These are phyloP conservation scores for Chaunax sp. DNA, from an alignment of 2,797 vertebrate genomes.

Conservation along the genomic window DNA sequence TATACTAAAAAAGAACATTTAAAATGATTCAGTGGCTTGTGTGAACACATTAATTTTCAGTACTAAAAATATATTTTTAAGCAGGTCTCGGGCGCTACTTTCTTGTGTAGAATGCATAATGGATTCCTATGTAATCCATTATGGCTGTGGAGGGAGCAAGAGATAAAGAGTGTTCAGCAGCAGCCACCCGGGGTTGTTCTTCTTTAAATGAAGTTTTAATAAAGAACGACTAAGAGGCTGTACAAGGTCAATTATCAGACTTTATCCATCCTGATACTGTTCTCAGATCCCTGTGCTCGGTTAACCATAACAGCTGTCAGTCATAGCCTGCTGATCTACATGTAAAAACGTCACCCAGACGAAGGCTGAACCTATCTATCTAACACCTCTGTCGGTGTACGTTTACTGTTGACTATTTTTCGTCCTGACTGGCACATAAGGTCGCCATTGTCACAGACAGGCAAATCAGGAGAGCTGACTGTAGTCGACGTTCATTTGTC, in stretches of 20 bases:
- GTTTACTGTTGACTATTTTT: conserved; percentile 84
- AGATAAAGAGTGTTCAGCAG: conserved; percentile 76
- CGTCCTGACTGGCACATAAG: conserved; percentile 84
- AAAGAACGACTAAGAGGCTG: conserved; percentile 84
- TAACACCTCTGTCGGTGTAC: conserved; percentile 69
- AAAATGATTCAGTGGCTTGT: conserved; percentile 89
- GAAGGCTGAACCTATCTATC: conserved; percentile 84
- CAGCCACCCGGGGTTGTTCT: conserved; percentile 86
- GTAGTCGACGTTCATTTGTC: conserved; percentile 79
- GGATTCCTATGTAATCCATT: conserved; percentile 87
- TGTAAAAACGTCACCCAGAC: conserved; percentile 73
- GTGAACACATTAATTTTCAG: conserved; percentile 89
- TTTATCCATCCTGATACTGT: conserved; percentile 54
- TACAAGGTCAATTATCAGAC: conserved; percentile 87
- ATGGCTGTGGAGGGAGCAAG: conserved; percentile 67
- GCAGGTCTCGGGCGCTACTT: conserved; percentile 82
- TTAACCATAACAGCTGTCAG: conserved; percentile 83
- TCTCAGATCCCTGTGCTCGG: conserved; percentile 74
- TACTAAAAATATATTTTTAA: conserved; percentile 92
- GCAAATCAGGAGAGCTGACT: conserved; percentile 75
- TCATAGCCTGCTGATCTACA: conserved; percentile 81
- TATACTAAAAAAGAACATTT: conserved; percentile 91
- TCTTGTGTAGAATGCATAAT: conserved; percentile 85
- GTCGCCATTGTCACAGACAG: conserved; percentile 80
- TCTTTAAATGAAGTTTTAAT: conserved; percentile 91